Conservation (phyloP, 2,888 invertebrate species). For the Hofmannophila pseudospretella region DNA sequence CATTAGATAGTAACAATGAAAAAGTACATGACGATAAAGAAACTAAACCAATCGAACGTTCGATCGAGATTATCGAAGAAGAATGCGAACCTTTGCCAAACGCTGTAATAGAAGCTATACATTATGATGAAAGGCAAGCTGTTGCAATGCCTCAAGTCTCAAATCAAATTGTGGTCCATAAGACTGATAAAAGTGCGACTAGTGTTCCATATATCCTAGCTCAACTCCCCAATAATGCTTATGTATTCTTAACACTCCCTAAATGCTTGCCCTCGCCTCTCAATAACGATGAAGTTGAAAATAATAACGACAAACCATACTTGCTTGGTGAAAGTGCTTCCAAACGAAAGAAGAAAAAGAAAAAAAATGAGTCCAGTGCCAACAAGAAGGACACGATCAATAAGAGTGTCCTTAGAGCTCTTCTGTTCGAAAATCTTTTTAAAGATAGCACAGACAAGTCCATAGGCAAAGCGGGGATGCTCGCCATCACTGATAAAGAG, state of each 20-base stretch:
- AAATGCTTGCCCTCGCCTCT: slow-evolving; percentile 35
- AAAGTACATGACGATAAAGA: slow-evolving; percentile 9
- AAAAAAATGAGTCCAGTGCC: slow-evolving; percentile 23
- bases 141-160: neutral
- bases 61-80: neutral
- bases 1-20: slow-evolving; percentile 6
- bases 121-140: neutral
- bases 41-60: neutral
- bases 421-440: slow-evolving; percentile 49
- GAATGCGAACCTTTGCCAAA: neutral
- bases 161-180: neutral
- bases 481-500: slow-evolving; percentile 39
- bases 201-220: slow-evolving; percentile 25
- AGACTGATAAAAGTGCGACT: slow-evolving; percentile 8
- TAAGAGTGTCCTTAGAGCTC: slow-evolving; percentile 48
- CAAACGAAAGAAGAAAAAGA: slow-evolving; percentile 32
- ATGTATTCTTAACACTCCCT: slow-evolving; percentile 52
- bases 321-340: slow-evolving; percentile 17
- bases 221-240: slow-evolving; percentile 51
- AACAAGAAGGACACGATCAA: slow-evolving; percentile 33
- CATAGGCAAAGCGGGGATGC: slow-evolving; percentile 24
- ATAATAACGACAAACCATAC: slow-evolving; percentile 16
- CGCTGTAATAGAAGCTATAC: neutral
- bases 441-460: slow-evolving; percentile 38
- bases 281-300: slow-evolving; percentile 25